Evolutionary conservation across 2,113 vertebrate species (phyloP).

Genomic region (Erinaceus europaeus): DNA sequence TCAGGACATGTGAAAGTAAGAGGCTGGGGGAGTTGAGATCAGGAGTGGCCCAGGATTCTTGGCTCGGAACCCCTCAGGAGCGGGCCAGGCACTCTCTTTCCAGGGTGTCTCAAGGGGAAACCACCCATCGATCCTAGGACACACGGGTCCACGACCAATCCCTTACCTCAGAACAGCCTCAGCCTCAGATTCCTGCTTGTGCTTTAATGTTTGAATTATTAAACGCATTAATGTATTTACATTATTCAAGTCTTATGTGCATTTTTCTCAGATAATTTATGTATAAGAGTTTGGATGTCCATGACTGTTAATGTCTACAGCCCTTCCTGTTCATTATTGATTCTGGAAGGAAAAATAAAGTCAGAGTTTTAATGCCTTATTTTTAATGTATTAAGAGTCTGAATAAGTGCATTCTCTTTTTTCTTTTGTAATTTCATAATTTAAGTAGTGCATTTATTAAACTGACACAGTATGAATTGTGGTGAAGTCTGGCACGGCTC

Average conservation of each 20-base stretch:
- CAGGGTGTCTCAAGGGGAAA: constrained; percentile 84
- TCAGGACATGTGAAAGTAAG: neutral
- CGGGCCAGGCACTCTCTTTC: constrained; percentile 68
- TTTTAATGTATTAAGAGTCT: constrained; percentile 99
- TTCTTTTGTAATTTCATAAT: constrained; percentile 99
- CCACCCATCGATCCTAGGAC: constrained; percentile 84
- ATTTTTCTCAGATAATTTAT: constrained; percentile 99
- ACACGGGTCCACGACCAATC: constrained; percentile 80
- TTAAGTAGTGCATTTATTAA: constrained; percentile 99
- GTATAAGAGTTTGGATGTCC: constrained; percentile 97
- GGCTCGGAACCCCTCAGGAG: constrained; percentile 57
- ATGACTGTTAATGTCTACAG: constrained; percentile 95
- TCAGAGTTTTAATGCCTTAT: constrained; percentile 96
- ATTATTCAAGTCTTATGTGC: constrained; percentile 99
- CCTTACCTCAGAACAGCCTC: constrained; percentile 85
- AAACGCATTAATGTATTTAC: constrained; percentile 99
- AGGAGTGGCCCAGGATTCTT: constrained; percentile 65
- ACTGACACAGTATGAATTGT: constrained; percentile 92
- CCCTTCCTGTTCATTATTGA: constrained; percentile 99
- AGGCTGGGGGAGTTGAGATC: constrained; percentile 50
- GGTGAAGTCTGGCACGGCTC: constrained; percentile 86
- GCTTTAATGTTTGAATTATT: constrained; percentile 99
- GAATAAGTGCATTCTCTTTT: constrained; percentile 99
- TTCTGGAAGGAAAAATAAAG: constrained; percentile 91
- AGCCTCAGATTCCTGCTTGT: constrained; percentile 85